Percentiles rank a stretch among this genome's conserved stretches.
phyloP scores from a whole-genome alignment of 2,797 vertebrate species.

The Sebastes vulpes region DNA sequence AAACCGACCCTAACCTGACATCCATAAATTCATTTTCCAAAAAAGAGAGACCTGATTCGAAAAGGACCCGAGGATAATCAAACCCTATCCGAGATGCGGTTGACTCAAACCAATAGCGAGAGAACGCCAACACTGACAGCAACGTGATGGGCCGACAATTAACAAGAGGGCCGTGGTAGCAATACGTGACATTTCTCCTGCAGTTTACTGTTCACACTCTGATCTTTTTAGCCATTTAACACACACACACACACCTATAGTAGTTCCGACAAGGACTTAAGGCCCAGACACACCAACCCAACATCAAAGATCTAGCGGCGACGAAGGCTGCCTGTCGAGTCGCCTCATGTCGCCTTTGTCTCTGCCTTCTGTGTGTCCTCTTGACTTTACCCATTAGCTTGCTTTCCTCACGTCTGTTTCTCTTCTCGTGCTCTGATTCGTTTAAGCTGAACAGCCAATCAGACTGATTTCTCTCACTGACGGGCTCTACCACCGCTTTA shows the following conservation, averaged over 20 bases:
- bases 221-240: not conserved
- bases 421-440: too few species aligned
- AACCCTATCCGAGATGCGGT: too few species aligned
- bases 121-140: not conserved
- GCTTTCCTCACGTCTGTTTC: too few species aligned
- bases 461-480: too few species aligned
- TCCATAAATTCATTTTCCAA: not conserved
- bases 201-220: not conserved
- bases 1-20: not conserved
- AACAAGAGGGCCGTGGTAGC: not conserved
- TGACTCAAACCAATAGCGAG: not conserved
- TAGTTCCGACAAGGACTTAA: not conserved
- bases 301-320: too few species aligned
- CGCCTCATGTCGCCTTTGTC: too few species aligned
- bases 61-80: not conserved
- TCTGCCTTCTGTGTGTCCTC: too few species aligned
- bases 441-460: too few species aligned
- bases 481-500: rapidly evolving
- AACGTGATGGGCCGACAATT: not conserved
- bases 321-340: too few species aligned
- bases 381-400: too few species aligned
- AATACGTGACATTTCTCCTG: not conserved
- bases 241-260: not conserved
- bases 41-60: not conserved
- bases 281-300: too few species aligned